Evolutionary conservation across 2,113 vertebrate genomes (phyloP).

Genomic region (Menura novaehollandiae): DNA sequence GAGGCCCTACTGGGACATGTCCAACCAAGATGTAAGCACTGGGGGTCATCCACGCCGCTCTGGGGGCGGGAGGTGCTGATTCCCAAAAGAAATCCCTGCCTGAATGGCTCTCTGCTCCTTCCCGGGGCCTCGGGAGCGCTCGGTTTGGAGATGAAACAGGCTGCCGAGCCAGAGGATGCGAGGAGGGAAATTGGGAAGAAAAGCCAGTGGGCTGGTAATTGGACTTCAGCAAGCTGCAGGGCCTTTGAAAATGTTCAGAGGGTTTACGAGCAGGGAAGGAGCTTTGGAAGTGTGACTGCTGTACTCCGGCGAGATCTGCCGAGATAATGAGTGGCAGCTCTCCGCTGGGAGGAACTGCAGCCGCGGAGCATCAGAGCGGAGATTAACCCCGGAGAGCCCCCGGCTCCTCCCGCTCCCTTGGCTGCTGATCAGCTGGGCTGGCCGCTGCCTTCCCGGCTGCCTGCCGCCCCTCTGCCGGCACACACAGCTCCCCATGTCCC

Average conservation of each 20-base stretch:
- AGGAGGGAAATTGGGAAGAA: conserved; percentile 70
- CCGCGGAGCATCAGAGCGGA: conserved; percentile 67
- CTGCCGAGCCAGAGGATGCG: conserved; percentile 45
- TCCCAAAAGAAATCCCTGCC: neutral
- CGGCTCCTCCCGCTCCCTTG: conserved; percentile 18
- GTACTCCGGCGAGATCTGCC: conserved; percentile 52
- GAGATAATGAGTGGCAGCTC: conserved; percentile 77
- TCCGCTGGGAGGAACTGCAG: conserved; percentile 62
- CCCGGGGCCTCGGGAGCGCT: neutral
- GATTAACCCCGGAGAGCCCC: conserved; percentile 73
- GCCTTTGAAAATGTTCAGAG: conserved; percentile 80
- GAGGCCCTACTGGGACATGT: conserved; percentile 85
- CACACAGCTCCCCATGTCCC: accelerated
- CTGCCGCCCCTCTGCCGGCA: neutral
- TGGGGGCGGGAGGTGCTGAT: neutral
- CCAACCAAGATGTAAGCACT: conserved; percentile 81
- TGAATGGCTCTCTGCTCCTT: neutral
- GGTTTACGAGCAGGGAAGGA: conserved; percentile 70
- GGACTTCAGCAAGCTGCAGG: conserved; percentile 72
- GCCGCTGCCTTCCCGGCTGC: neutral
- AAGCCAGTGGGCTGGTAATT: conserved; percentile 79
- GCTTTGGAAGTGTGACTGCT: conserved; percentile 70
- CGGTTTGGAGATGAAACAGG: conserved; percentile 61
- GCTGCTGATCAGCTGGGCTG: neutral
- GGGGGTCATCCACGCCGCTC: neutral